Conservation (phyloP, 2,797 vertebrate genomes). For the Muscicapa comitata region DNA sequence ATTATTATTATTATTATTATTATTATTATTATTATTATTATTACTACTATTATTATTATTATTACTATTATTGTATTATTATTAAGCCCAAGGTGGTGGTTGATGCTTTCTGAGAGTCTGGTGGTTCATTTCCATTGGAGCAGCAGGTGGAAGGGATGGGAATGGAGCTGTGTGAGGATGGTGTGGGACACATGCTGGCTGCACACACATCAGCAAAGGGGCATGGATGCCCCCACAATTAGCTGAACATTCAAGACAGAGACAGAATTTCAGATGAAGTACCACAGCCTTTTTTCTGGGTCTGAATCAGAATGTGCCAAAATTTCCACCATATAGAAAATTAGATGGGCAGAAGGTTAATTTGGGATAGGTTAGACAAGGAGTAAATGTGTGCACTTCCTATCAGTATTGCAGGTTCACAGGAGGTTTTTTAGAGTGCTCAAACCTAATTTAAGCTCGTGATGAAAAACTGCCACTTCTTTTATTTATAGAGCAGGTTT, state of each 20-base stretch:
- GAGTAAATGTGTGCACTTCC: background rate
- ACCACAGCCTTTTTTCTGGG: background rate
- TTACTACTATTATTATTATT: too few relatives aligned
- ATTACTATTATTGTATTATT: background rate
- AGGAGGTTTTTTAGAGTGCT: background rate
- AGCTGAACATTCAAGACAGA: background rate
- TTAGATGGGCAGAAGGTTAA: background rate
- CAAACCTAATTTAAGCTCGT: background rate
- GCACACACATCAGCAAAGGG: background rate
- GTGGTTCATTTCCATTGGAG: background rate
- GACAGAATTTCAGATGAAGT: background rate
- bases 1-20: background rate
- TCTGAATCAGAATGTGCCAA: background rate
- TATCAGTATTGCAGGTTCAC: background rate
- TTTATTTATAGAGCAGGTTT: slow-evolving; percentile 19
- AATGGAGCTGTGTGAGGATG: background rate
- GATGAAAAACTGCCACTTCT: background rate
- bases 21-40: background rate
- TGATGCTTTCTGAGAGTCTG: background rate
- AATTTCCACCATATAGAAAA: background rate
- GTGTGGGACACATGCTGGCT: background rate
- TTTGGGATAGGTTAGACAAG: background rate
- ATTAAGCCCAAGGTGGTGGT: background rate
- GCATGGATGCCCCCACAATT: background rate
- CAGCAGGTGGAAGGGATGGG: background rate